phyloP scores from a whole-genome alignment of 2,888 invertebrate genomes.

The Mythimna vitellina region DNA sequence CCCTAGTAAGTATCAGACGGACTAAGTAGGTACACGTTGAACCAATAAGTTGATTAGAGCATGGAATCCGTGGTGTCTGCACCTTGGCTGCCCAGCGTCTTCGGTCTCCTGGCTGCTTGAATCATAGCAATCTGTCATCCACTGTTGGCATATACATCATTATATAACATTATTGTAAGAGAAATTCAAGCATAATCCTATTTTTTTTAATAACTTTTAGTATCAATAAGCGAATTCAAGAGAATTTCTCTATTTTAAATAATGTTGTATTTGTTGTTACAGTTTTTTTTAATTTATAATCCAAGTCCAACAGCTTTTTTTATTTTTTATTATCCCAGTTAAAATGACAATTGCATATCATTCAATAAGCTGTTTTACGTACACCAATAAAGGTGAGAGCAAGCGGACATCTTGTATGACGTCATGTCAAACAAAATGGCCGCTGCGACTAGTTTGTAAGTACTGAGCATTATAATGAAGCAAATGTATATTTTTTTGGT shows the following conservation, averaged over 20 bases:
- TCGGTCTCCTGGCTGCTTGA: slow-evolving; percentile 66
- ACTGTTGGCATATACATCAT: slow-evolving; percentile 45
- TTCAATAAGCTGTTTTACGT: slow-evolving; percentile 73
- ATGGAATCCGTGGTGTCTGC: slow-evolving; percentile 74
- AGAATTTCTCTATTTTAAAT: slow-evolving; percentile 20
- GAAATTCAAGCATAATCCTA: slow-evolving; percentile 23
- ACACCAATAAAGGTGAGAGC: slow-evolving; percentile 76
- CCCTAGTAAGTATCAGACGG: slow-evolving; percentile 77
- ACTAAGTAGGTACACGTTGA: slow-evolving; percentile 75
- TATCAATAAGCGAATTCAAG: neutral
- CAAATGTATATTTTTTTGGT: slow-evolving; percentile 82
- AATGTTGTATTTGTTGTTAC: slow-evolving; percentile 48
- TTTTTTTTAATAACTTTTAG: slow-evolving; percentile 19
- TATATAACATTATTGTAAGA: slow-evolving; percentile 40
- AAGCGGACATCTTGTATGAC: slow-evolving; percentile 85
- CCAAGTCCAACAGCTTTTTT: slow-evolving; percentile 49
- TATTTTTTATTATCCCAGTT: slow-evolving; percentile 23
- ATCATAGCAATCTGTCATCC: slow-evolving; percentile 58
- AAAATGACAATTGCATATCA: slow-evolving; percentile 62
- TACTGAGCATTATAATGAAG: slow-evolving; percentile 83
- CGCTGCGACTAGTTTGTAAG: slow-evolving; percentile 84
- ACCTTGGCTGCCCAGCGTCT: slow-evolving; percentile 71
- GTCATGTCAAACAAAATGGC: slow-evolving; percentile 80
- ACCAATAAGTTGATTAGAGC: slow-evolving; percentile 72
- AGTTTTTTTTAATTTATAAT: slow-evolving; percentile 14